Base-by-base conservation (phyloP, 1,140 invertebrate genomes). In the Melipona quadrifasciata region DNA sequence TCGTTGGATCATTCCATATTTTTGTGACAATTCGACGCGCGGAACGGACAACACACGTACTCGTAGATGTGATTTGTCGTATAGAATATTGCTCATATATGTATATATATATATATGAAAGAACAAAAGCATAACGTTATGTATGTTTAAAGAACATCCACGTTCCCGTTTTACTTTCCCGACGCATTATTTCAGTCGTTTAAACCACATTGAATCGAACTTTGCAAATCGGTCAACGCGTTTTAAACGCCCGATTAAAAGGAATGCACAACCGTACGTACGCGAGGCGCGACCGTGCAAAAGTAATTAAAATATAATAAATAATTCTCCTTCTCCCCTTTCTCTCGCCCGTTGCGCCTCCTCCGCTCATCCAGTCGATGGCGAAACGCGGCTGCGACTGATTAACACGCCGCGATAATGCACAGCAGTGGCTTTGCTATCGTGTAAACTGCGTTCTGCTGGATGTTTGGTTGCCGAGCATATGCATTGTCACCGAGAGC, bases 341-440 rank as follows among this genome's bases (percentile, higher is more conserved):
- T 10, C 39, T 8, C 39, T 47, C 39, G 10, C 8, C 39, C 47
- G 16, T 47, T n/a, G 24, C 10, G 3, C 27, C 6, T 5, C n/a
- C 11, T 19, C 19, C n/a, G 14, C 70, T 1, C 14, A 2, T 19
- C 3, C 34, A 24, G 47, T 77, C 61, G 19, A 82, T 82, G 14
- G 11, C 31, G 76, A 21, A n/a, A 68, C 31, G 17, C 4, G 6
- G 51, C 14, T 39, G 73, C 64, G 24, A 24, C 19, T 57, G 80
- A 82, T 76, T 82, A 76, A 55, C 61, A 76, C 53, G 2, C 14
- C 27, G 27, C 31, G 57, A 82, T 57, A 55, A 68, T 27, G 34
- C 24, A 77, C 31, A 34, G 27, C 27, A 34, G 27, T 39, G 2
- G 34, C 27, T 77, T 76, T 47, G 19, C 24, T 64, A 74, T 53